Percentiles rank a stretch among this genome's conserved stretches.
phyloP scores from a whole-genome alignment of 2,113 vertebrate genomes.

The Pterocles gutturalis region DNA sequence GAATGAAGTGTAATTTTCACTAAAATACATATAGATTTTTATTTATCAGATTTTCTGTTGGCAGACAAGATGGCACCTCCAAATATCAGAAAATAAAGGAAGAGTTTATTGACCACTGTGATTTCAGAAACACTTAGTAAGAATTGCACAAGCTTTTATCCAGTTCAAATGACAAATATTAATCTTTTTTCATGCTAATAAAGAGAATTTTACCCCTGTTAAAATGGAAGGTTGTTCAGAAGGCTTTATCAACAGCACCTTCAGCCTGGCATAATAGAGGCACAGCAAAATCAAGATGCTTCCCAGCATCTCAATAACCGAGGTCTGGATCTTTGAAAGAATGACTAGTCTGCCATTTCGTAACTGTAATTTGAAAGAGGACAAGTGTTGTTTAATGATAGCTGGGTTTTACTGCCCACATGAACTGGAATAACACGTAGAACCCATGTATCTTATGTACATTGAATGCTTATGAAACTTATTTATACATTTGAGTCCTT shows the following conservation, averaged over 20 bases:
- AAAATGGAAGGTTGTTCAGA: background rate
- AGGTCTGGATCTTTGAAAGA: constrained; percentile 16
- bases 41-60: background rate
- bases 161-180: background rate
- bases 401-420: constrained; percentile 10
- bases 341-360: constrained; percentile 14
- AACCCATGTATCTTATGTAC: background rate
- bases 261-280: background rate
- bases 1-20: background rate
- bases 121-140: background rate
- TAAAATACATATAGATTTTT: background rate
- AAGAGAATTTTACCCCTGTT: background rate
- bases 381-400: constrained; percentile 23
- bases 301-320: background rate
- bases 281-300: constrained; percentile 44
- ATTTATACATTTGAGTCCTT: background rate
- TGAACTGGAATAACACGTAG: background rate
- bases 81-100: background rate
- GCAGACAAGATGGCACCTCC: background rate
- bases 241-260: constrained; percentile 36
- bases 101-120: background rate
- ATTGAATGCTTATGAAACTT: background rate
- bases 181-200: constrained; percentile 33
- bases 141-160: background rate
- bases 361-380: constrained; percentile 1